These are phyloP conservation scores for Xenops minutus DNA, from an alignment of 2,797 vertebrate genomes.

Conservation along the genomic window DNA sequence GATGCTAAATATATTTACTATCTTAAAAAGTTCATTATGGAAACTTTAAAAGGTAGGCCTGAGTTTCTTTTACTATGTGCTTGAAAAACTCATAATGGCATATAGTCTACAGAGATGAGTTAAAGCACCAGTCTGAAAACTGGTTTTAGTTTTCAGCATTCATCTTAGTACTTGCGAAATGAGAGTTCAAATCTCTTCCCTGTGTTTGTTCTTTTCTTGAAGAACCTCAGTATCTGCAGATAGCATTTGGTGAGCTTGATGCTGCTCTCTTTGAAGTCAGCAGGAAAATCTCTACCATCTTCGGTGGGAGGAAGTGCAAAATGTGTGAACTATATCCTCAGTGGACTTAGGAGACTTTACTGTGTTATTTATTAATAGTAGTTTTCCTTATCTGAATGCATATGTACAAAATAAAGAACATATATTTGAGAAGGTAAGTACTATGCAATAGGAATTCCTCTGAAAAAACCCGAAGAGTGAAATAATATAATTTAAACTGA, in stretches of 20 bases:
- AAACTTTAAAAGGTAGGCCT: constrained; percentile 90
- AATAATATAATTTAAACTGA: not conserved
- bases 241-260: not conserved
- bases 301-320: not conserved
- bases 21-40: constrained; percentile 93
- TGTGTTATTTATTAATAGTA: not conserved
- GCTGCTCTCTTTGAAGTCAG: not conserved
- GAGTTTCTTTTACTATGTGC: not conserved
- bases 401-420: not conserved
- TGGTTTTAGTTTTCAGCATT: constrained; percentile 21
- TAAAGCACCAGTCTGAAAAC: not conserved
- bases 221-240: not conserved
- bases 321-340: not conserved
- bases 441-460: not conserved
- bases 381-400: not conserved
- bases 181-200: not conserved
- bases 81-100: not conserved
- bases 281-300: not conserved
- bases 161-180: not conserved
- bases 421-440: not conserved
- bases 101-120: not conserved
- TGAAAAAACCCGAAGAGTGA: not conserved
- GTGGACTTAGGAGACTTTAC: not conserved
- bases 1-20: constrained; percentile 95
- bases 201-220: not conserved